phyloP scores from a whole-genome alignment of 53 echinoderm and acorn worm genomes.

The Echinarachnius parma region DNA sequence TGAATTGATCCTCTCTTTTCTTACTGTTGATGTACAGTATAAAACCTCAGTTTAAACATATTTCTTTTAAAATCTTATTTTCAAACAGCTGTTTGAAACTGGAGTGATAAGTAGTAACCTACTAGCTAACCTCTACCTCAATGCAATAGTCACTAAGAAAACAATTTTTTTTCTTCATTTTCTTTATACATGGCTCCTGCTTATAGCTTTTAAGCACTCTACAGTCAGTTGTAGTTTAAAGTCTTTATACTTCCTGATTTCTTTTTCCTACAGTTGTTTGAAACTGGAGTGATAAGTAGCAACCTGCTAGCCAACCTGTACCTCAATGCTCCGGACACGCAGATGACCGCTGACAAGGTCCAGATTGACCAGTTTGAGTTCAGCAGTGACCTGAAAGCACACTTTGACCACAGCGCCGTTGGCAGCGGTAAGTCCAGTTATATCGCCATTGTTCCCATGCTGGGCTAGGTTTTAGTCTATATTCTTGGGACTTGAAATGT shows the following conservation, averaged over 20 bases:
- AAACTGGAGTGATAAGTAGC: slow-evolving; percentile 62
- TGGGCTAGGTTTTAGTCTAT: too few species aligned
- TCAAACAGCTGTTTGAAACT: slow-evolving; percentile 73
- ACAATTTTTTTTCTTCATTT: too few species aligned
- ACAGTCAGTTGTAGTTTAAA: too few species aligned
- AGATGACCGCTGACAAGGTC: slow-evolving; percentile 78
- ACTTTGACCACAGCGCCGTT: slow-evolving; percentile 87
- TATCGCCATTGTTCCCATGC: too few species aligned
- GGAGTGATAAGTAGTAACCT: slow-evolving; percentile 56
- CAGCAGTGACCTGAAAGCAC: slow-evolving; percentile 84
- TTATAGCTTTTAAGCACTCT: too few species aligned
- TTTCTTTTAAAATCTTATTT: not conserved
- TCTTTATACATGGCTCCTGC: too few species aligned
- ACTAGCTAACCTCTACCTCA: slow-evolving; percentile 77
- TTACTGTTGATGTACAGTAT: too few species aligned
- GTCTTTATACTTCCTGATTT: too few species aligned
- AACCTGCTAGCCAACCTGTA: slow-evolving; percentile 74
- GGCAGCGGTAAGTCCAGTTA: slow-evolving; percentile 94
- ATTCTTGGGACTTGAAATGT: too few species aligned
- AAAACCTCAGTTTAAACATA: too few species aligned
- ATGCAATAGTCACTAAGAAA: slow-evolving; percentile 77
- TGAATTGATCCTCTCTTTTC: too few species aligned
- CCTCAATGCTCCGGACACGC: slow-evolving; percentile 75
- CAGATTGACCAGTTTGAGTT: slow-evolving; percentile 88
- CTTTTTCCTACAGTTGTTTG: slow-evolving; percentile 71